Evolutionary conservation across 1,140 invertebrate genomes (phyloP).

Genomic region (Hirudo medicinalis): DNA sequence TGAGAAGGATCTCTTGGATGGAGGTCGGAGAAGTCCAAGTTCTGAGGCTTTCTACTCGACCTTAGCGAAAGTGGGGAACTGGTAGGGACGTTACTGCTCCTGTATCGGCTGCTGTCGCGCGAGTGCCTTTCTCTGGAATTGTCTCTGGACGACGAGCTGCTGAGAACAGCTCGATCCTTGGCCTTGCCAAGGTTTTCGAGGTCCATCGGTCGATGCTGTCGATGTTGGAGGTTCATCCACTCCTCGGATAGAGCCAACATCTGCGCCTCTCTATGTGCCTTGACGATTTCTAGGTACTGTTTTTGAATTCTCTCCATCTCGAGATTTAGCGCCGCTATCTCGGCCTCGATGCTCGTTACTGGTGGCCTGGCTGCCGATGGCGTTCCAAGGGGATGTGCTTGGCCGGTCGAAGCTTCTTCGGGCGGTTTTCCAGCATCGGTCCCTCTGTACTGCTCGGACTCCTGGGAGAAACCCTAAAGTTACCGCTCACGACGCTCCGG

Average conservation of each 20-base stretch:
- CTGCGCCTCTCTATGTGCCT: constrained; percentile 29
- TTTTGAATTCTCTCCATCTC: constrained; percentile 48
- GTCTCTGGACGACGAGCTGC: neutral
- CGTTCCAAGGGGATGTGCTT: neutral
- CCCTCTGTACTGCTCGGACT: neutral
- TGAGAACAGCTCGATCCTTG: neutral
- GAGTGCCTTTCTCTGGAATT: neutral
- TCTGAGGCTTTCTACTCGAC: constrained; percentile 22
- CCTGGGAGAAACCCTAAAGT: neutral
- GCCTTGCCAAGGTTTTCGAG: constrained; percentile 22
- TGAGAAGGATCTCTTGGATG: too few species aligned
- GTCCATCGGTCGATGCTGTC: neutral
- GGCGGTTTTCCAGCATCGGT: neutral
- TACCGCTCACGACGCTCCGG: too few species aligned
- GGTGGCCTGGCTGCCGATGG: constrained; percentile 24
- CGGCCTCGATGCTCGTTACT: constrained; percentile 43
- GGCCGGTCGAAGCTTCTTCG: neutral
- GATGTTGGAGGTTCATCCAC: neutral
- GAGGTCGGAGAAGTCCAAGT: constrained; percentile 24
- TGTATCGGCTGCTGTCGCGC: neutral
- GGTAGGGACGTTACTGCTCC: neutral
- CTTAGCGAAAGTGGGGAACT: neutral
- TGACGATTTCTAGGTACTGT: constrained; percentile 42
- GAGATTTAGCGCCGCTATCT: constrained; percentile 44
- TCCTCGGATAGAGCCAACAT: constrained; percentile 20